Evolutionary conservation across 1,140 invertebrate species (phyloP), one percentile per base, ranked within the genome.

Genomic region (Nylanderia fulva): DNA sequence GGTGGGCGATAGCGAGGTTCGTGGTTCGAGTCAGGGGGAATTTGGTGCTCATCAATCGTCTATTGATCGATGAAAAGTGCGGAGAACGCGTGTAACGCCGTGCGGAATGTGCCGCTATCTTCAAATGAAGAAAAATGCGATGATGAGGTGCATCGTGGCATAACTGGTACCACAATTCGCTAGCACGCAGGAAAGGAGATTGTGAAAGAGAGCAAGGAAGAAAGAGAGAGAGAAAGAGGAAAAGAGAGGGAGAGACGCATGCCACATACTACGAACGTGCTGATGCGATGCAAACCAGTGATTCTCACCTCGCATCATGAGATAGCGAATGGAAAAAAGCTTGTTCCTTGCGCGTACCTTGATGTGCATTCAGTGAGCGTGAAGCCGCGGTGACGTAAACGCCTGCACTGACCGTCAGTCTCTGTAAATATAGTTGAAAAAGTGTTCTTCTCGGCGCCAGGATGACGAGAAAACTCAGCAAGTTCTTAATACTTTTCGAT

Each of bases 401-500:
- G 66, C 54, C 21, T 29, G 58, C 45, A 42, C 27, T 18, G 24
- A 13, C 42, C 29, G 71, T 84, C 86, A 13, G 68, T 54, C 39
- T 52, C 27, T 42, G 39, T 21, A 4, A 29, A 39, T n/a, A 61
- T 6, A 56, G 13, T 24, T 48, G 45, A 74, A 24, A 21, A 24
- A 58, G 8, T 13, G n/a, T 24, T 54, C 48, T 18, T 5, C 60
- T 58, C 64, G 56, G 18, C 48, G 33, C 4, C 85, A 96, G 93
- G 93, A 98, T 98, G 97, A 97, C 98, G 75, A 95, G 97, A 90
- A 99, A 99, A 95, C 95, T 99, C 86, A 96, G 98, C 88, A 99
- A 99, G 94, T 99, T 99, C 95, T 95, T 99, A 29, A 99, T 99
- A 91, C 96, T 99, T 56, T 98, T 99, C 94, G 98, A 99, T 94